Evolutionary conservation across 1,140 invertebrate genomes (phyloP), one percentile per base, ranked within the genome.

Genomic region (Drosophila prosaltans): DNA sequence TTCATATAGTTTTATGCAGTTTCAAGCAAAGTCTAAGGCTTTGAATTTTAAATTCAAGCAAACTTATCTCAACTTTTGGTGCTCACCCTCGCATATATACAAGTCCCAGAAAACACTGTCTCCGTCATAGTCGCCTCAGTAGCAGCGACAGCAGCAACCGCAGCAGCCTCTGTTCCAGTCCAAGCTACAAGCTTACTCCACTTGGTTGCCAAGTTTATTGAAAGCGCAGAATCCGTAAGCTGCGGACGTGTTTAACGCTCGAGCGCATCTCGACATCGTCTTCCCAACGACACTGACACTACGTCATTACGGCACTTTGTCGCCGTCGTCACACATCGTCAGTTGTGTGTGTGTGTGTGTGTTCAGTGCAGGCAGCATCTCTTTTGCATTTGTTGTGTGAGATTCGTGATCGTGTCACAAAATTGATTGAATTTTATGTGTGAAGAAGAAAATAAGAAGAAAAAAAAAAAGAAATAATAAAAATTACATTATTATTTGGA

Each of bases 201-300:
- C 11, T 77, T 77, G 74, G 65, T 76, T 61, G 69, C 84, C 58
- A 80, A 73, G 84, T 88, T 88, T 88, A 88, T 89, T 88, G 69
- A 88, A 89, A 89, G 74, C 84, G 84, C 84, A 88, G 85, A 88
- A 89, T 75, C 82, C 84, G 84, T 89, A 69, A 89, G 84, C 78
- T 78, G 70, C 84, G 84, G 84, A 89, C 84, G 84, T 89, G 84
- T 89, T 80, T 89, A 41, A 51, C 82, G 84, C 82, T 82, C 72
- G 80, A 88, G 68, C 80, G 80, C 83, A 78, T 68, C 80, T 72
- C 69, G 72, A 21, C 55, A 24, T 48, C 43, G 43, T 45, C 16
- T 24, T 7, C 16, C 28, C 28, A 36, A 36, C 32, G 32, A 36
- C 32, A 6, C 32, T 36, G 32, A 36, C 32, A 36, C 32, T 6